These are phyloP conservation scores for Hylia prasina DNA, from an alignment of 2,113 vertebrate genomes.

Conservation along the genomic window DNA sequence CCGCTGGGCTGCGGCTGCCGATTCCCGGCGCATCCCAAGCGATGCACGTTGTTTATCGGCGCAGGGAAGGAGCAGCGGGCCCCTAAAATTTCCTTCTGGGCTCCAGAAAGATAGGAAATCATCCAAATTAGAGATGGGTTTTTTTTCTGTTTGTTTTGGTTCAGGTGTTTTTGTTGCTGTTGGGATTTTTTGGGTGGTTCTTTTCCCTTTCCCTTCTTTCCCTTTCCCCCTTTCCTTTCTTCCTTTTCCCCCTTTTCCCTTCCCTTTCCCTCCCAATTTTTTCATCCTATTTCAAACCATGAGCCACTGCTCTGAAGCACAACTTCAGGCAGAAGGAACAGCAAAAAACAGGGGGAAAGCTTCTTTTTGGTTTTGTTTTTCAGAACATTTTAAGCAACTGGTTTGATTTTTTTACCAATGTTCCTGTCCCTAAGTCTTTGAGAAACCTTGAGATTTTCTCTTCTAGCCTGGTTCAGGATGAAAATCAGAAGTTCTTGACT, in stretches of 20 bases:
- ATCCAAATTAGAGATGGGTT: background rate
- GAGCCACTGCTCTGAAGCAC: background rate
- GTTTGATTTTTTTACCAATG: background rate
- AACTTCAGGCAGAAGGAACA: background rate
- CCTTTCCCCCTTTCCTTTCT: no score
- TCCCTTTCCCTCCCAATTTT: background rate
- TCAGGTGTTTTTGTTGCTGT: background rate
- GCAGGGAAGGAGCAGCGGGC: background rate
- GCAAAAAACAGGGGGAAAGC: rapidly evolving
- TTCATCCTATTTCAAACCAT: background rate
- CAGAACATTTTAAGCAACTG: no score
- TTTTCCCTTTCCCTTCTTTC: no score
- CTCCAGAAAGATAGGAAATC: background rate
- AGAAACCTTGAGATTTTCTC: background rate
- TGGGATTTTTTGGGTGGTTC: background rate
- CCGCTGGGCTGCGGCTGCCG: background rate
- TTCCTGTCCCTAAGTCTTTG: background rate
- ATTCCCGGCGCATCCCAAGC: background rate
- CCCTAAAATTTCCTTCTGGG: rapidly evolving
- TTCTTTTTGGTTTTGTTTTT: background rate
- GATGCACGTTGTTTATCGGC: rapidly evolving
- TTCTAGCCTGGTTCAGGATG: background rate
- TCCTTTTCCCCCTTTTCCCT: no score
- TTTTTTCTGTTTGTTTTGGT: background rate
- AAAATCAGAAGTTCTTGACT: background rate